Evolutionary conservation across 2,797 vertebrate genomes (phyloP).

Genomic region (Phataginus tricuspis): DNA sequence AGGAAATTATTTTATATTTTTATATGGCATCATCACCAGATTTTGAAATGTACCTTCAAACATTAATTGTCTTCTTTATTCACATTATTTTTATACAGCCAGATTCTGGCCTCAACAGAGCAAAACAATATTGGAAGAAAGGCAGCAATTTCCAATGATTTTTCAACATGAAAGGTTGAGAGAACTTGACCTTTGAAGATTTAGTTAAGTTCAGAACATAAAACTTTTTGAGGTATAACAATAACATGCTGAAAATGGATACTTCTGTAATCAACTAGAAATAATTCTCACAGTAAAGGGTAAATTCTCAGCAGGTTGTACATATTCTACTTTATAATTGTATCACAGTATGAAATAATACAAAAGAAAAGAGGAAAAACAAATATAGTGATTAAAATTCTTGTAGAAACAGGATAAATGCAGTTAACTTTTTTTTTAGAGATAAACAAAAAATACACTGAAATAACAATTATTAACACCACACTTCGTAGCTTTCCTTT

Average conservation of each 20-base stretch:
- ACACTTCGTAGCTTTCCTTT: slow-evolving; percentile 80
- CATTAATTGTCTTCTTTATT: slow-evolving; percentile 55
- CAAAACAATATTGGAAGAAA: neutral
- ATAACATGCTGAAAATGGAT: slow-evolving; percentile 37
- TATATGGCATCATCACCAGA: neutral
- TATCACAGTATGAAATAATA: slow-evolving; percentile 84
- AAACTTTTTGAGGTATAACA: slow-evolving; percentile 30
- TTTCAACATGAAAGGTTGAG: slow-evolving; percentile 13
- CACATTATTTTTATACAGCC: slow-evolving; percentile 1
- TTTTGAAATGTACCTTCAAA: slow-evolving; percentile 19
- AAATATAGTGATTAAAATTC: slow-evolving; percentile 66
- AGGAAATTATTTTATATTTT: slow-evolving; percentile 35
- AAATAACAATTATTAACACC: slow-evolving; percentile 83
- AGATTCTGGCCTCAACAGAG: neutral
- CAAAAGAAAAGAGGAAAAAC: slow-evolving; percentile 86
- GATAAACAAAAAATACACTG: slow-evolving; percentile 82
- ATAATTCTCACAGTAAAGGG: slow-evolving; percentile 47
- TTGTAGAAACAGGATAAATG: slow-evolving; percentile 84
- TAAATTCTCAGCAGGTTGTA: slow-evolving; percentile 50
- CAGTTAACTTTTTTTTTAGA: slow-evolving; percentile 82
- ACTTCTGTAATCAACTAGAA: slow-evolving; percentile 43
- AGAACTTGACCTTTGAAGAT: slow-evolving; percentile 43
- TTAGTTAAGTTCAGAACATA: slow-evolving; percentile 29
- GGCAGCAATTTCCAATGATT: neutral
- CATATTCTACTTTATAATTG: slow-evolving; percentile 82